Evolutionary conservation across 1,140 invertebrate species (phyloP).

Genomic region (Heliothis virescens): DNA sequence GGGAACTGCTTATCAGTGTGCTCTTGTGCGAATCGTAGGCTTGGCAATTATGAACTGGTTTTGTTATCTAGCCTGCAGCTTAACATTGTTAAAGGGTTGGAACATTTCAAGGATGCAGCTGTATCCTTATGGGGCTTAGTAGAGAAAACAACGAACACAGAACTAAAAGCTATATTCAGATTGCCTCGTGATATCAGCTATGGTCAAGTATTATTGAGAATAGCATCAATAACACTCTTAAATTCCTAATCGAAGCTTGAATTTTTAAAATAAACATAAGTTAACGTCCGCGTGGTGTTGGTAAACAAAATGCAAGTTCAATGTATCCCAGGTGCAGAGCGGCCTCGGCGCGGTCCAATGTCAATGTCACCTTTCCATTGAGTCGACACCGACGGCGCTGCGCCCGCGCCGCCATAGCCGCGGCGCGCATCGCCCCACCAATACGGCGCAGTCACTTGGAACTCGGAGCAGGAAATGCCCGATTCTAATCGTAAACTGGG

Average conservation of each 20-base stretch:
- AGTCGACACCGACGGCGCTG: conserved; percentile 33
- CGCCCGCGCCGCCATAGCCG: conserved; percentile 18
- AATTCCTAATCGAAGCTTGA: neutral
- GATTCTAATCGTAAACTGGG: conserved; percentile 3
- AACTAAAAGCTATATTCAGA: neutral
- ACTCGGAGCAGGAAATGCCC: conserved; percentile 23
- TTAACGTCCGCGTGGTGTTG: conserved; percentile 47
- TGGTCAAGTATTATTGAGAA: neutral
- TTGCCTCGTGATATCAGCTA: neutral
- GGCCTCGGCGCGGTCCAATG: conserved; percentile 60
- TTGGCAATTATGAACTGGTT: conserved; percentile 32
- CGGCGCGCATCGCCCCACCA: neutral
- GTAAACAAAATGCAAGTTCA: conserved; percentile 68
- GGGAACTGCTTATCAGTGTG: conserved; percentile 61
- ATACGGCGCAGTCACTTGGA: neutral
- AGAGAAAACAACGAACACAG: neutral
- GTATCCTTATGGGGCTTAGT: neutral
- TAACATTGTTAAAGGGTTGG: conserved; percentile 6
- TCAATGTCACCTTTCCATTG: conserved; percentile 74
- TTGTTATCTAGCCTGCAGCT: neutral
- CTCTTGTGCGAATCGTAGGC: conserved; percentile 48
- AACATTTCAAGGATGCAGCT: conserved; percentile 12
- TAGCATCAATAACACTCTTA: neutral
- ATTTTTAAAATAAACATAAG: conserved; percentile 17
- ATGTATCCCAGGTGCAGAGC: conserved; percentile 53